Percentiles rank a stretch among this genome's conserved stretches.
These are phyloP conservation scores for Caenorhabditis remanei DNA, from an alignment of 1,140 invertebrate genomes.

Conservation along the genomic window DNA sequence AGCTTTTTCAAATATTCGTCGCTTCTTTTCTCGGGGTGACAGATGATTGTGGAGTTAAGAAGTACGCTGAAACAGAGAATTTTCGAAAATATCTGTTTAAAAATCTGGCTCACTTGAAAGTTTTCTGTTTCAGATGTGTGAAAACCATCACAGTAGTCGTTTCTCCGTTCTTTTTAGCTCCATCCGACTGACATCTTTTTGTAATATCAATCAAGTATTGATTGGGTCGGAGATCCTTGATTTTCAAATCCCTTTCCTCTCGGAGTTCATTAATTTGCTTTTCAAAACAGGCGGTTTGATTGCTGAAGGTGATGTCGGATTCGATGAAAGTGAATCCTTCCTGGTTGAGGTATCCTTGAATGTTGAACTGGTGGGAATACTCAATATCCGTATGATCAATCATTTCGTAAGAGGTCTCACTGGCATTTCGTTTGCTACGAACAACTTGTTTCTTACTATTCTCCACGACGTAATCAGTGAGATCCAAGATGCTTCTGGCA, in stretches of 20 bases:
- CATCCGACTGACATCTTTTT: not conserved
- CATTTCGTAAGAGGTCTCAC: not conserved
- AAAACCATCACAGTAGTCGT: slow-evolving; percentile 15
- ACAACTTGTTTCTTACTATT: not conserved
- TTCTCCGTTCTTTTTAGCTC: not conserved
- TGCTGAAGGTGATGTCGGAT: not conserved
- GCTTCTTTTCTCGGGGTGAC: not conserved
- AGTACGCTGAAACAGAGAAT: not conserved
- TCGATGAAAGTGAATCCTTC: slow-evolving; percentile 17
- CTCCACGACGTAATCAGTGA: not conserved
- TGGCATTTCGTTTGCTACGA: not conserved
- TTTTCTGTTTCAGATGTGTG: slow-evolving; percentile 5
- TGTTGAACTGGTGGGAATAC: not conserved
- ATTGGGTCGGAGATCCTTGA: slow-evolving; percentile 25
- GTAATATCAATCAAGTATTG: slow-evolving; percentile 36
- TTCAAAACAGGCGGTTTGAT: not conserved
- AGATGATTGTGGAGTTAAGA: not conserved
- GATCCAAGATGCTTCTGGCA: not conserved
- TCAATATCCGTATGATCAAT: not conserved
- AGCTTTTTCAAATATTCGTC: not conserved
- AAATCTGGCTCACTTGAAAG: not conserved
- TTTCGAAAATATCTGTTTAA: too few species aligned
- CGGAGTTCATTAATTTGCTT: slow-evolving; percentile 11
- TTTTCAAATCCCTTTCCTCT: not conserved
- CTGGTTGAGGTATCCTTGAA: slow-evolving; percentile 13